phyloP scores from a whole-genome alignment of 37 sponge, comb jelly and placozoan species.

The Aplysina aerophoba region DNA sequence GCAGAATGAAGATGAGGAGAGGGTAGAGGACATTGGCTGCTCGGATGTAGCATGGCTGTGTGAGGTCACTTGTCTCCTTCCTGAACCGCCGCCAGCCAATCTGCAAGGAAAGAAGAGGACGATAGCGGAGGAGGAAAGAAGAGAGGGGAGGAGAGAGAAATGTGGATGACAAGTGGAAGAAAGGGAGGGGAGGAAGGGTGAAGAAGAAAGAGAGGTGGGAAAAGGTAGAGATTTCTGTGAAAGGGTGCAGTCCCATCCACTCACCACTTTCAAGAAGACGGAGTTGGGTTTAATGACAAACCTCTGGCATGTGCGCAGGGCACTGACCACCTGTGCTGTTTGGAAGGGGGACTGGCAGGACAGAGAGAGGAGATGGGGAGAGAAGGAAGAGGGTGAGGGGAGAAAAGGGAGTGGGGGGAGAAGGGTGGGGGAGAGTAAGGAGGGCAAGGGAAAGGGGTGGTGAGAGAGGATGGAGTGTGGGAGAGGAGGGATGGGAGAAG shows the following conservation, averaged over 20 bases:
- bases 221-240: background rate
- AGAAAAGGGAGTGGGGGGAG: no score
- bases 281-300: conserved; percentile 74
- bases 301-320: conserved; percentile 73
- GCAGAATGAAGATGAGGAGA: conserved; percentile 43
- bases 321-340: conserved; percentile 31
- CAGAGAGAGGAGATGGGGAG: no score
- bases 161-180: background rate
- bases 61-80: conserved; percentile 21
- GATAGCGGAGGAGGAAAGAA: background rate
- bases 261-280: conserved; percentile 75
- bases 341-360: background rate
- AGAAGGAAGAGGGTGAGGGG: no score
- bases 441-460: no score
- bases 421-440: no score
- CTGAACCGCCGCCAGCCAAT: conserved; percentile 29
- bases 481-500: no score
- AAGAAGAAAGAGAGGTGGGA: background rate
- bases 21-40: conserved; percentile 64
- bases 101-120: background rate
- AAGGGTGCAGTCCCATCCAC: background rate
- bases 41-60: conserved; percentile 16
- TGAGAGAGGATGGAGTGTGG: no score
- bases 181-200: background rate
- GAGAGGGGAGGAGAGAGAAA: background rate